phyloP scores from a whole-genome alignment of 37 sponge, comb jelly and placozoan species.

The Agelas oroides region DNA sequence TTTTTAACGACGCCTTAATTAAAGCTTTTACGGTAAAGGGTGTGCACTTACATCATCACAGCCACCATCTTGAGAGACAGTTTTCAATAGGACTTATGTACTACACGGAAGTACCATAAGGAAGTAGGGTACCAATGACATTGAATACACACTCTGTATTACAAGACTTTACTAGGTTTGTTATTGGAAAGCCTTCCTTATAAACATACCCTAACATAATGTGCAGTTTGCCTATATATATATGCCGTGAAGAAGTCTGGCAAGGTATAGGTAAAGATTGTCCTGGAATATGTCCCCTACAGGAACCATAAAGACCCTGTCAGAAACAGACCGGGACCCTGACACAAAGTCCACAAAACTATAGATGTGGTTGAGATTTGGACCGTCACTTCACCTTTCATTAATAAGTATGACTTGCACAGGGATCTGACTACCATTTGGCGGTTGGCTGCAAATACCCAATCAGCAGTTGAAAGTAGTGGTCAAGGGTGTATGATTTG shows the following conservation, averaged over 20 bases:
- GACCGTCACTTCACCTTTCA: background rate
- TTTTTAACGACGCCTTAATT: too few species aligned
- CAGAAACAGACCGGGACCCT: slow-evolving; percentile 57
- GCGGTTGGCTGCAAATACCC: background rate
- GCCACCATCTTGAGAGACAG: too few species aligned
- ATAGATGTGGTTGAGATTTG: slow-evolving; percentile 29
- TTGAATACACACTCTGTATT: too few species aligned
- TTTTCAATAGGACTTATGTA: too few species aligned
- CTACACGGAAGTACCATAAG: too few species aligned
- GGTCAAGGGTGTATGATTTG: slow-evolving; percentile 35
- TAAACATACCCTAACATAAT: background rate
- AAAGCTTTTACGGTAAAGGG: too few species aligned
- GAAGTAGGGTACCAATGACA: too few species aligned
- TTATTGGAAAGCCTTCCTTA: too few species aligned
- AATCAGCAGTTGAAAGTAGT: slow-evolving; percentile 37
- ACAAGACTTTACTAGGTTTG: background rate
- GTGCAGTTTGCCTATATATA: slow-evolving; percentile 9
- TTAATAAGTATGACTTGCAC: background rate
- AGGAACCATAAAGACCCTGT: slow-evolving; percentile 49
- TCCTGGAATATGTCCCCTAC: slow-evolving; percentile 46
- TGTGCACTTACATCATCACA: too few species aligned
- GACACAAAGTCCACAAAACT: slow-evolving; percentile 20
- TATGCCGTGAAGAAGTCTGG: slow-evolving; percentile 34
- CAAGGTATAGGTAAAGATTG: slow-evolving; percentile 24
- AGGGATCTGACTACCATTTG: background rate